phyloP scores from a whole-genome alignment of 2,797 vertebrate genomes.

The Catharus ustulatus region DNA sequence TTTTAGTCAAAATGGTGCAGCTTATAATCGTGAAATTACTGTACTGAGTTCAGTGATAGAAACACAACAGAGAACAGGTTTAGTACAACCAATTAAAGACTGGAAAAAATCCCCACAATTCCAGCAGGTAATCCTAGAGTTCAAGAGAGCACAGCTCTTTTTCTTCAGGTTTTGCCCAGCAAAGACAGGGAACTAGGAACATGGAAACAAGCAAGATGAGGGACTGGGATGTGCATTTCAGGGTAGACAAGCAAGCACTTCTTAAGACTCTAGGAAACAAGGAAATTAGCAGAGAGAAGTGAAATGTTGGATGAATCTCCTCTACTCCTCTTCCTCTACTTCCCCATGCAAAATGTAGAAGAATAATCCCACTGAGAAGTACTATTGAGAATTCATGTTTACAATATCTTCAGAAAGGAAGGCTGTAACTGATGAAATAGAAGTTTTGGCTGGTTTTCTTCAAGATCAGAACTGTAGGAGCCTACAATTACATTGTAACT shows the following conservation, averaged over 20 bases:
- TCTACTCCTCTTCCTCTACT: neutral
- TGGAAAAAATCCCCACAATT: neutral
- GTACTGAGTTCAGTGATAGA: neutral
- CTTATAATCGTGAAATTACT: too few relatives aligned
- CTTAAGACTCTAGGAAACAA: neutral
- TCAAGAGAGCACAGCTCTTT: neutral
- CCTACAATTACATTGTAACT: neutral
- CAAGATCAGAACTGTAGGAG: neutral
- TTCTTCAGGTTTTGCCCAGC: conserved; percentile 22
- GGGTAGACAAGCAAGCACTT: neutral
- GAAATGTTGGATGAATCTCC: neutral
- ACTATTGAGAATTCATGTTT: neutral
- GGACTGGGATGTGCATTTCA: neutral
- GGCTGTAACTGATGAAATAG: neutral
- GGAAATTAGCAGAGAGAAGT: neutral
- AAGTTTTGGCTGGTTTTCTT: neutral
- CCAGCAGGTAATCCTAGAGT: neutral
- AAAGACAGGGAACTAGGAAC: conserved; percentile 8
- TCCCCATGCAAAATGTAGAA: neutral
- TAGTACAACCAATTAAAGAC: neutral
- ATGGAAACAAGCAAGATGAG: neutral
- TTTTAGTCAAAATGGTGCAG: too few relatives aligned
- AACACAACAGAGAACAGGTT: neutral
- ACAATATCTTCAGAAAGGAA: neutral
- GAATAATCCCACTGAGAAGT: neutral